phyloP scores from a whole-genome alignment of 2,113 vertebrate species.

The Corythornis vintsioides region DNA sequence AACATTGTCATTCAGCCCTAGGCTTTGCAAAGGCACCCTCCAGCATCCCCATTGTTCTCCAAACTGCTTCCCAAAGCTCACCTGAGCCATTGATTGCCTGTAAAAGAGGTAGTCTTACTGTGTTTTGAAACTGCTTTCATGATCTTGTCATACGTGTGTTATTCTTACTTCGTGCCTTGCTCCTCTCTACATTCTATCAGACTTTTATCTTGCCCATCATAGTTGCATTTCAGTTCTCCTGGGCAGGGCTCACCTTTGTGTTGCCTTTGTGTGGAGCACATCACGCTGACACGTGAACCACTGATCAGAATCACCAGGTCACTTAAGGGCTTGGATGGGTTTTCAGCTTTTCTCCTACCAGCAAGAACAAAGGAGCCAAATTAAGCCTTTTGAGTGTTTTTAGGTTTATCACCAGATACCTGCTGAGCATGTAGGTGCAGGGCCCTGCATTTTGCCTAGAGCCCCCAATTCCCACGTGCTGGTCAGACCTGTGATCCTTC shows the following conservation, averaged over 20 bases:
- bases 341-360: background rate
- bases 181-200: background rate
- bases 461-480: background rate
- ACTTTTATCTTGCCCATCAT: slow-evolving; percentile 48
- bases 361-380: background rate
- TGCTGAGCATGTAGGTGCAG: accelerated
- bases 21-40: background rate
- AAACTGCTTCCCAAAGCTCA: background rate
- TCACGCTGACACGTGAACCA: background rate
- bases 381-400: background rate
- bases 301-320: background rate
- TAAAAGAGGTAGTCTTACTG: background rate
- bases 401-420: background rate
- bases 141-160: background rate
- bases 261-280: background rate
- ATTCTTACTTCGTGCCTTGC: slow-evolving; percentile 11
- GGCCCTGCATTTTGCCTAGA: background rate
- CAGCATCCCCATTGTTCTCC: background rate
- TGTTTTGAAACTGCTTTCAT: slow-evolving; percentile 9
- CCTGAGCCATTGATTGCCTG: background rate
- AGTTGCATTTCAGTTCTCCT: slow-evolving; percentile 14
- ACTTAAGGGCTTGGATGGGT: background rate
- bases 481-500: background rate
- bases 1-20: background rate
- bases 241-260: slow-evolving; percentile 33